Evolutionary conservation across 2,888 invertebrate species (phyloP), one percentile per base, ranked within the genome.

Genomic region (Acleris cristana): DNA sequence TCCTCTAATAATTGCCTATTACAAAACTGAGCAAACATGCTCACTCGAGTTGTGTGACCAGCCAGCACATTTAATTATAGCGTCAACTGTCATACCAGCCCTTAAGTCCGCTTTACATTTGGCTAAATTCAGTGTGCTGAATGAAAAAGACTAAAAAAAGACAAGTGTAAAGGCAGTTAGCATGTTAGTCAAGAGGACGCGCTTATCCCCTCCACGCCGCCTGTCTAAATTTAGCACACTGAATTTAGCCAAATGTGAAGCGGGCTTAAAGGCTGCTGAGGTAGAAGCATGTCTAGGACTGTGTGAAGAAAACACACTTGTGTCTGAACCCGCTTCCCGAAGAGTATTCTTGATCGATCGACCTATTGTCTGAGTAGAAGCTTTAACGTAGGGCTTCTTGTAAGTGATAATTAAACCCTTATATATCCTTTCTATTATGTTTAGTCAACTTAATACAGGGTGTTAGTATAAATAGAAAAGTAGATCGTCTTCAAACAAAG

Each of bases 341-440:
- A 48, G 3, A 16, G 18, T 48, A 48, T 5, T n/a, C n/a, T 16
- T 48, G 3, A 48, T 18, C 48, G 1, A 48, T 3, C 48, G 12
- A 16, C 48, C n/a, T n/a, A 48, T 48, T n/a, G 48, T 48, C 48
- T 48, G 48, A 48, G 48, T n/a, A n/a, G 48, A 48, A 48, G 48
- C 48, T 48, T 48, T 48, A n/a, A n/a, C 3, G n/a, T n/a, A 48
- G 16, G 48, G 48, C n/a, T 18, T 48, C 48, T 48, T 48, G 48
- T 48, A n/a, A 48, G 48, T 48, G n/a, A 48, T 18, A 48, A 48
- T n/a, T 3, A 48, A n/a, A n/a, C 18, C 48, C 3, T n/a, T 12
- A 18, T n/a, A 48, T 48, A 48, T n/a, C 3, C 7, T n/a, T n/a
- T 16, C 48, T 48, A 6, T n/a, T n/a, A 48, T 12, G 6, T 48